Percentiles rank a stretch among this genome's conserved stretches.
phyloP scores from a whole-genome alignment of 2,888 invertebrate species.

The Strigamia transsilvanica region DNA sequence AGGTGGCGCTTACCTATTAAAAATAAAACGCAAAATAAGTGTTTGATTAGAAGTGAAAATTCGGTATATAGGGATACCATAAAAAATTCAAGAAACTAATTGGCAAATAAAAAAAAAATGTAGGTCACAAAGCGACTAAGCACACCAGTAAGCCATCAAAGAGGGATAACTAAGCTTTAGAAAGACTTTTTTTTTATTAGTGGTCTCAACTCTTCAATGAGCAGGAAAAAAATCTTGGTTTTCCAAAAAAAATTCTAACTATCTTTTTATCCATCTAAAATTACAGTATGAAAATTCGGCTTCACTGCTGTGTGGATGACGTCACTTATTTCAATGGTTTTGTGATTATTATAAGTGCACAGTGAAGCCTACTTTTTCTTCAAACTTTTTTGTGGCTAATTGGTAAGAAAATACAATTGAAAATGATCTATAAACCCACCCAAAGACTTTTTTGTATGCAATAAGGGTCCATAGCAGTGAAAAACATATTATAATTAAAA shows the following conservation, averaged over 20 bases:
- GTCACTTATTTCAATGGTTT: not conserved
- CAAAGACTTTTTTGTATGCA: too few relatives aligned
- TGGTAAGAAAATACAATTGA: not conserved
- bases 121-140: not conserved
- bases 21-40: too few relatives aligned
- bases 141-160: not conserved
- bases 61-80: not conserved
- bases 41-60: too few relatives aligned
- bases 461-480: too few relatives aligned
- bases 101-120: not conserved
- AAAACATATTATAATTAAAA: not conserved
- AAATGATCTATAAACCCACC: too few relatives aligned
- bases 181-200: too few relatives aligned
- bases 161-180: not conserved
- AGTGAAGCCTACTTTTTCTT: not conserved
- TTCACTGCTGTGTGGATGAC: too few relatives aligned
- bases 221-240: too few relatives aligned
- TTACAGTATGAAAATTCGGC: too few relatives aligned
- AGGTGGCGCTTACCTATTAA: not conserved
- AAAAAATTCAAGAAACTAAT: not conserved
- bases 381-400: not conserved
- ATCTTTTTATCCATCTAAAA: too few relatives aligned
- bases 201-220: too few relatives aligned
- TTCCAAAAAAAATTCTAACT: too few relatives aligned
- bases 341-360: not conserved